A percentile compares a stretch with the other conserved stretches of the same genome.
These are phyloP conservation scores for Erpetoichthys calabaricus DNA, from an alignment of 2,797 vertebrate species.

Conservation along the genomic window DNA sequence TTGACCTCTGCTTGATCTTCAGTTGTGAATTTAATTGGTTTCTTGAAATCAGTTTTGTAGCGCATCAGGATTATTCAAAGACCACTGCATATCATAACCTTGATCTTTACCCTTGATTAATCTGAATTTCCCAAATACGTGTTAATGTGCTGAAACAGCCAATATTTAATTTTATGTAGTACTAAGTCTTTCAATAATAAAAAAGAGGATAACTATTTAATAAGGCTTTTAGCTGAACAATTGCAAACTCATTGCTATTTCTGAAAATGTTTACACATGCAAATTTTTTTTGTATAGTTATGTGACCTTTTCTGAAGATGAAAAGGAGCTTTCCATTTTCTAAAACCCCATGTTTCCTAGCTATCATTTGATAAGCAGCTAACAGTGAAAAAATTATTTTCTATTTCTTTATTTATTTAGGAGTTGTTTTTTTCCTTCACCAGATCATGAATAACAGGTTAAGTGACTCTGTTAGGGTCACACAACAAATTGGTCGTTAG, in stretches of 20 bases:
- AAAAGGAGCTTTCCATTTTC: too few species aligned
- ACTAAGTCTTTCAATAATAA: too few species aligned
- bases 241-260: neutral
- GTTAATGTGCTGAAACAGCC: constrained; percentile 32
- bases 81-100: constrained; percentile 39
- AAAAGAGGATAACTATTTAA: neutral
- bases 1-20: constrained; percentile 58
- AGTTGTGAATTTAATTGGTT: constrained; percentile 56
- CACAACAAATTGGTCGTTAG: too few species aligned
- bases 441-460: too few species aligned
- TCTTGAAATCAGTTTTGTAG: constrained; percentile 33
- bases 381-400: too few species aligned
- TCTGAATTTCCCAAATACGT: constrained; percentile 37
- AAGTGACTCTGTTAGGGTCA: too few species aligned
- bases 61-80: constrained; percentile 39
- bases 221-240: neutral
- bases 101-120: constrained; percentile 53
- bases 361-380: too few species aligned
- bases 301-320: neutral
- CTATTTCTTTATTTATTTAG: too few species aligned
- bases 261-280: neutral
- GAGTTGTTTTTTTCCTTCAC: too few species aligned
- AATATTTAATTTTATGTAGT: too few species aligned
- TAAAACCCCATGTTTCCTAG: too few species aligned
- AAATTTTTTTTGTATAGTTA: neutral